Percentiles rank a stretch among this genome's conserved stretches.
Conservation (phyloP, 2,888 invertebrate species). For the Eumerus sabulonum region DNA sequence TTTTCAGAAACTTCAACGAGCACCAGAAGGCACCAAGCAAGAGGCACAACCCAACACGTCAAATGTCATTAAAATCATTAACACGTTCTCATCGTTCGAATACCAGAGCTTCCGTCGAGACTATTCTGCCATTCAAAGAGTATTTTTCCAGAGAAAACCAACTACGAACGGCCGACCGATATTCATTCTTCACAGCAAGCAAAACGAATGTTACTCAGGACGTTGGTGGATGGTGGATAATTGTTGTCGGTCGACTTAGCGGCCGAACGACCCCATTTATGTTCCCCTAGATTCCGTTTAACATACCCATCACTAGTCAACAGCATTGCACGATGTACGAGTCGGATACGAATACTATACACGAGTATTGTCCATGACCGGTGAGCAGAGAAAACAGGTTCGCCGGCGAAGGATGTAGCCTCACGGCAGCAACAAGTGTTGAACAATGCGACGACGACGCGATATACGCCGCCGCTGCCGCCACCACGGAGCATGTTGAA, state of each 20-base stretch:
- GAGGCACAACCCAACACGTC: slow-evolving; percentile 51
- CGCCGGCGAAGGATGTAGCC: slow-evolving; percentile 29
- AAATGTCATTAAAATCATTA: slow-evolving; percentile 73
- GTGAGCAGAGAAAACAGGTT: no score
- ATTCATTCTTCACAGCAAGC: slow-evolving; percentile 34
- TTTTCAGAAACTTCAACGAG: slow-evolving; percentile 1
- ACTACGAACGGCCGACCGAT: slow-evolving; percentile 59
- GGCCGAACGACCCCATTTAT: slow-evolving; percentile 56
- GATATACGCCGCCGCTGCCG: no score
- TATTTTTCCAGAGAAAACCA: slow-evolving; percentile 70
- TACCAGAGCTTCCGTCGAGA: slow-evolving; percentile 70
- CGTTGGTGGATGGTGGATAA: slow-evolving; percentile 18
- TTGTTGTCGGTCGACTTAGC: slow-evolving; percentile 17
- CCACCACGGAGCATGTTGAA: no score
- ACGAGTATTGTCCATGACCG: no score
- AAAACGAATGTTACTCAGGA: slow-evolving; percentile 45
- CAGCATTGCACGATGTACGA: slow-evolving; percentile 34
- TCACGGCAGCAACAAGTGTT: slow-evolving; percentile 31
- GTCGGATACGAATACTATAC: background rate
- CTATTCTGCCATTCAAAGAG: slow-evolving; percentile 61
- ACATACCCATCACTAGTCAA: slow-evolving; percentile 64
- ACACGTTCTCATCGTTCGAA: slow-evolving; percentile 71
- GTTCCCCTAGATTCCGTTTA: slow-evolving; percentile 62
- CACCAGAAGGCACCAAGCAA: no score
- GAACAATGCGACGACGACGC: slow-evolving; percentile 55